phyloP scores from a whole-genome alignment of 2,888 invertebrate genomes.

The Thymelicus sylvestris region DNA sequence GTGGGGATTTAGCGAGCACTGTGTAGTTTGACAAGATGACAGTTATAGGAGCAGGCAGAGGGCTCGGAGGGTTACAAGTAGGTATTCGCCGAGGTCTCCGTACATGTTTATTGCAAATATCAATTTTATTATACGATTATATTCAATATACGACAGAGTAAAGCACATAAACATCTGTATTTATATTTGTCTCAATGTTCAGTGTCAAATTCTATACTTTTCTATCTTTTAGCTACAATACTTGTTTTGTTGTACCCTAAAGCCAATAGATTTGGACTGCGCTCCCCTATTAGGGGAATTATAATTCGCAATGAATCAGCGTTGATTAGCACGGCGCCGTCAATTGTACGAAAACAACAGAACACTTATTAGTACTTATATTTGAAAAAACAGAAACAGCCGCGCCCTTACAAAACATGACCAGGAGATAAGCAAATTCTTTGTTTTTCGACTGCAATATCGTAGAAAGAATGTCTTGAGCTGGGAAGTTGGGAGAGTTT shows the following conservation, averaged over 20 bases:
- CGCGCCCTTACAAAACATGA: constrained; percentile 24
- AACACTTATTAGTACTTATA: no score
- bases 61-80: constrained; percentile 52
- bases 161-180: constrained; percentile 4
- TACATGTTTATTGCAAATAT: constrained; percentile 65
- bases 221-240: no score
- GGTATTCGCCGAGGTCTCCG: constrained; percentile 54
- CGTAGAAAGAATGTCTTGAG: constrained; percentile 52
- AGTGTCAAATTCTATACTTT: not conserved
- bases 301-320: no score
- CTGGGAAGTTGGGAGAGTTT: constrained; percentile 55
- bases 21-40: constrained; percentile 82
- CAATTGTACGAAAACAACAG: no score
- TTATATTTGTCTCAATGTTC: not conserved
- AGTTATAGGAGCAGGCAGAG: constrained; percentile 67
- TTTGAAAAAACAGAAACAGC: no score
- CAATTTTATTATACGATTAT: constrained; percentile 27
- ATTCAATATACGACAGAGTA: constrained; percentile 27
- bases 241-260: no score
- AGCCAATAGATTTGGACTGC: no score
- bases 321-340: no score
- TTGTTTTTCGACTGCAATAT: constrained; percentile 53
- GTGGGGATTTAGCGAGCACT: constrained; percentile 73
- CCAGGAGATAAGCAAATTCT: constrained; percentile 34
- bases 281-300: no score